Evolutionary conservation across 2,888 invertebrate genomes (phyloP), one percentile per base, ranked within the genome.

Genomic region (Synergus japonicus): DNA sequence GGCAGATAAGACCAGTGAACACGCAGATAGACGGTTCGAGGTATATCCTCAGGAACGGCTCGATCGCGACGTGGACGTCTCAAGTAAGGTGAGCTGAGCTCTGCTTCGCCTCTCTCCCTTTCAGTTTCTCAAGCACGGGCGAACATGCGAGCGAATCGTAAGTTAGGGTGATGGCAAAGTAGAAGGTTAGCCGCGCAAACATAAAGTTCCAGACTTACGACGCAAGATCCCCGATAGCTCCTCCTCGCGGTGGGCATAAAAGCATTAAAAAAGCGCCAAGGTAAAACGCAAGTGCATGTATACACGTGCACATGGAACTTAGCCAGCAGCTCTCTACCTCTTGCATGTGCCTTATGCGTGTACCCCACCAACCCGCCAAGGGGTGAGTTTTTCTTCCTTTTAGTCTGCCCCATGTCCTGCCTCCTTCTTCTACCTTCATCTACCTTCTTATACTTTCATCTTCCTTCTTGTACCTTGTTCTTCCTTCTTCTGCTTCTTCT

Each of bases 191-290:
- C 92, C 91, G 91, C 89, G 88, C 89, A 89, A 90, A 92, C 92
- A 92, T 92, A 92, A 92, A 92, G 92, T 92, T 91, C 90, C 91
- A 91, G 92, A 92, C 92, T 92, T 92, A 92, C 92, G 92, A 91
- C 91, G 89, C 90, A 87, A 92, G 92, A 92, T 92, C 89, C 90
- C 86, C 91, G 92, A 92, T 92, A 92, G 92, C 91, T 92, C 88
- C 90, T 86, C 86, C 88, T 88, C 89, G 90, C 91, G 90, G 90
- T 91, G 88, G 90, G 90, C 90, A 92, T 92, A 89, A 91, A 92
- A 90, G 92, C 92, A 91, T 91, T 90, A 83, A 83, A 83, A 69
- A 82, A 84, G 83, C 81, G 77, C 82, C 81, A 83, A 80, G 87
- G 87, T 86, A 86, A 88, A 88, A 89, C 87, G 89, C 88, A 86